Percentiles rank a stretch among this genome's conserved stretches.
Conservation (phyloP, 2,888 invertebrate genomes). For the Hemicrepidius hirtus region DNA sequence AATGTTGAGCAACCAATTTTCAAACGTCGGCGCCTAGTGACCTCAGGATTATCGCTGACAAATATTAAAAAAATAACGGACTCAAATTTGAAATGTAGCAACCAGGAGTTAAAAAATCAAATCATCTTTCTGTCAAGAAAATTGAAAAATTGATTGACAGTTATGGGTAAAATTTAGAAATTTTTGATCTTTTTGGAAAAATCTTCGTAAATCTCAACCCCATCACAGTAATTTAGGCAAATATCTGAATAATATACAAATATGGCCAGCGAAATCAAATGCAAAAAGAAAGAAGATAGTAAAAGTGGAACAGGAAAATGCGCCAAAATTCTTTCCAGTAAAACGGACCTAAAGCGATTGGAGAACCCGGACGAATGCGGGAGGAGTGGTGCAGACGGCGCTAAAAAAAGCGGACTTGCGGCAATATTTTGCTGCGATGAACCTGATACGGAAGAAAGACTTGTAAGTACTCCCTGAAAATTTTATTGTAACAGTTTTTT, state of each 20-base stretch:
- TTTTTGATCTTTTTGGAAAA: neutral
- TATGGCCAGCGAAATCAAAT: slow-evolving; percentile 36
- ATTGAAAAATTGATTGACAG: slow-evolving; percentile 18
- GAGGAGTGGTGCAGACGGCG: neutral
- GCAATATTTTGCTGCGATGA: neutral
- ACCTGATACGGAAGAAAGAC: neutral
- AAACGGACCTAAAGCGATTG: neutral
- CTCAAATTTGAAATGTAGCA: too few relatives aligned
- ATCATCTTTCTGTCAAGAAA: slow-evolving; percentile 5
- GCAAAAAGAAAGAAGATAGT: slow-evolving; percentile 26
- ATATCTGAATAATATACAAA: neutral
- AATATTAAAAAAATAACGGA: too few relatives aligned
- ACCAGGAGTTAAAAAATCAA: neutral
- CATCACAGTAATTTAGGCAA: neutral
- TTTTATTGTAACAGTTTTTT: too few relatives aligned
- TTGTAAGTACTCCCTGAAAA: too few relatives aligned
- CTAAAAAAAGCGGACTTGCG: too few relatives aligned
- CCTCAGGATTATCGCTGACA: too few relatives aligned
- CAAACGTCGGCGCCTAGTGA: too few relatives aligned
- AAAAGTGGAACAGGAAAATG: neutral
- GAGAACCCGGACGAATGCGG: slow-evolving; percentile 1
- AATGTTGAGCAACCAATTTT: too few relatives aligned
- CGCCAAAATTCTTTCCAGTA: neutral
- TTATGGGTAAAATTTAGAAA: slow-evolving; percentile 3
- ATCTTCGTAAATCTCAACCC: neutral